These are phyloP conservation scores for Altica lythri DNA, from an alignment of 2,888 invertebrate species.

Conservation along the genomic window DNA sequence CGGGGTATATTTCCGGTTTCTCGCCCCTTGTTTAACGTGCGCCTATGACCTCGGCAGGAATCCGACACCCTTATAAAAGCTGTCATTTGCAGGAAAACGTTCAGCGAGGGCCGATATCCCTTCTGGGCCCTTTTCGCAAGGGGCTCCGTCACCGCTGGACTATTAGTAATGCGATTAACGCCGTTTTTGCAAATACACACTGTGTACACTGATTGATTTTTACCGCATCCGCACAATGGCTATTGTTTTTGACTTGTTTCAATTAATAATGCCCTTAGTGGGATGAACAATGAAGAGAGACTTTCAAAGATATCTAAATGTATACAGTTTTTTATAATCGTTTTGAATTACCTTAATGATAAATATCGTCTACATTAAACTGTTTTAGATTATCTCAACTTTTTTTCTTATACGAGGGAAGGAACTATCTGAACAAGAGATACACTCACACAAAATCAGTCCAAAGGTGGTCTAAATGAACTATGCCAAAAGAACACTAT, in stretches of 20 bases:
- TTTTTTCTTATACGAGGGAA: too few species aligned
- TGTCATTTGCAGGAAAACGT: conserved; percentile 54
- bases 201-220: conserved; percentile 54
- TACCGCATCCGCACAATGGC: conserved; percentile 44
- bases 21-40: conserved; percentile 44
- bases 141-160: conserved; percentile 41
- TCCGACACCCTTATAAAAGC: conserved; percentile 56
- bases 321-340: too few species aligned
- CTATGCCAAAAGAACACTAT: too few species aligned
- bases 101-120: conserved; percentile 40
- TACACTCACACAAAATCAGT: too few species aligned
- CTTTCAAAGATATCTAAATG: too few species aligned
- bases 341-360: too few species aligned
- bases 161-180: conserved; percentile 56
- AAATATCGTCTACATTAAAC: too few species aligned
- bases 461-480: too few species aligned
- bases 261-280: conserved; percentile 36
- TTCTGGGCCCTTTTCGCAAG: conserved; percentile 43
- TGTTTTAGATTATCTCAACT: too few species aligned
- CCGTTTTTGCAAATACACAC: conserved; percentile 51
- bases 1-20: conserved; percentile 42
- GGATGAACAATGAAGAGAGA: too few species aligned
- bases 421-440: too few species aligned
- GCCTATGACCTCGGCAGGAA: conserved; percentile 52
- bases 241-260: conserved; percentile 46